phyloP scores from a whole-genome alignment of 2,113 vertebrate species.

The Lonchura striata region DNA sequence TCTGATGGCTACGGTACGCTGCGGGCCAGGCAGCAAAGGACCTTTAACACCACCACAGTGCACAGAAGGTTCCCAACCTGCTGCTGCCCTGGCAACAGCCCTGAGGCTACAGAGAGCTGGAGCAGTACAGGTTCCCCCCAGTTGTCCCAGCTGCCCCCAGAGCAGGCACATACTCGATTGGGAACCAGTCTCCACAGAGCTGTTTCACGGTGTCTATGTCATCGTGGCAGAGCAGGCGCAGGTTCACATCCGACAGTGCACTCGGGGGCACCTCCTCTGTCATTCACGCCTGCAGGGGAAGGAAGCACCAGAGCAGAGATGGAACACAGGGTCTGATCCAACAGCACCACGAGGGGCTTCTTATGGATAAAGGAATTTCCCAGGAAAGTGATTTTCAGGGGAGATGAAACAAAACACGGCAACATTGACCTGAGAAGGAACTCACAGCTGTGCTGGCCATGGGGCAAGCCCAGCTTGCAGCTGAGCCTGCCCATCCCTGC shows the following conservation, averaged over 20 bases:
- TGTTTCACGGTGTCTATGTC: conserved; percentile 98
- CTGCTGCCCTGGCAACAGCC: neutral
- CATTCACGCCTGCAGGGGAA: conserved; percentile 90
- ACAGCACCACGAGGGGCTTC: neutral
- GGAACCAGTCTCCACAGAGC: conserved; percentile 97
- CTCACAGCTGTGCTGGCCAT: rapidly evolving
- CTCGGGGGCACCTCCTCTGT: conserved; percentile 93
- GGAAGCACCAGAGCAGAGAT: rapidly evolving
- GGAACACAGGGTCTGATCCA: neutral
- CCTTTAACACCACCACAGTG: neutral
- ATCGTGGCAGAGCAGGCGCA: conserved; percentile 97
- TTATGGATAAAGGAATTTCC: neutral
- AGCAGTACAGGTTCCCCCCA: neutral
- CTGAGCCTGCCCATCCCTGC: neutral
- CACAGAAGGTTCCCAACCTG: neutral
- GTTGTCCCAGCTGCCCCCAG: neutral
- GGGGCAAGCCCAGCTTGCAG: neutral
- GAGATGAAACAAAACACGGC: neutral
- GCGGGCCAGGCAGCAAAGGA: neutral
- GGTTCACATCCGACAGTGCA: conserved; percentile 92
- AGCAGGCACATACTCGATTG: conserved; percentile 86
- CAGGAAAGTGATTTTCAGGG: neutral
- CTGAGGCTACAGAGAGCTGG: neutral
- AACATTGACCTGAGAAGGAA: rapidly evolving
- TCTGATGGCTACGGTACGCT: neutral